Conservation (phyloP, 2,113 vertebrate genomes). For the Sander lucioperca region DNA sequence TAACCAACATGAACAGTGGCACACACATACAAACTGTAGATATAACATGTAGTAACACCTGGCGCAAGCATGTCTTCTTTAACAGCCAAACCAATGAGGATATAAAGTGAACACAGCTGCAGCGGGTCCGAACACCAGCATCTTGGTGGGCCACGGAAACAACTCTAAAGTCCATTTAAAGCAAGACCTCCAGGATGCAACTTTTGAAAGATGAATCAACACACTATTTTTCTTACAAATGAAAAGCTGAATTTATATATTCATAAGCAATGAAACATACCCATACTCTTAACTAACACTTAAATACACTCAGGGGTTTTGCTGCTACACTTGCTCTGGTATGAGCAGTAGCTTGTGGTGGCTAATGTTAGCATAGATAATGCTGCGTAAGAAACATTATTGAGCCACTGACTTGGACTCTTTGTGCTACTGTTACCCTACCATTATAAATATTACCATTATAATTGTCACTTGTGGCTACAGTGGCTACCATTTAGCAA, state of each 20-base stretch:
- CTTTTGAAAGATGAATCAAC: not conserved
- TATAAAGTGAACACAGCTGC: conserved; percentile 73
- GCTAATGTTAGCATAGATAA: not conserved
- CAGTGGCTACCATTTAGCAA: not conserved
- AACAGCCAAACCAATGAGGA: conserved; percentile 57
- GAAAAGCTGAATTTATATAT: not conserved
- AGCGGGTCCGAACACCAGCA: not conserved
- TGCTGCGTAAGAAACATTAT: not conserved
- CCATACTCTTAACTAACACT: too few species aligned
- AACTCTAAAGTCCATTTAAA: not conserved
- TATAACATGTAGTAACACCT: conserved; percentile 64
- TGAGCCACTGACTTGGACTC: not conserved
- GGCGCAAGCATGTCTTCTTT: conserved; percentile 64
- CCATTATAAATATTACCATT: not conserved
- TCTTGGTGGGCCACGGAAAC: conserved; percentile 15
- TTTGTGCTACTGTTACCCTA: not conserved
- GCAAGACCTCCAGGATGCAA: not conserved
- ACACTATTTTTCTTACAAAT: not conserved
- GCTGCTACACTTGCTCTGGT: not conserved
- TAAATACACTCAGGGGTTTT: not conserved
- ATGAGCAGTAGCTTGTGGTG: not conserved
- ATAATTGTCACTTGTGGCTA: not conserved
- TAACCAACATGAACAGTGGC: conserved; percentile 16
- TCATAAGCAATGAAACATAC: not conserved
- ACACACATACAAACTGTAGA: conserved; percentile 38